These are phyloP conservation scores for Drosophila rufa DNA, from an alignment of 1,140 invertebrate genomes.

Conservation along the genomic window DNA sequence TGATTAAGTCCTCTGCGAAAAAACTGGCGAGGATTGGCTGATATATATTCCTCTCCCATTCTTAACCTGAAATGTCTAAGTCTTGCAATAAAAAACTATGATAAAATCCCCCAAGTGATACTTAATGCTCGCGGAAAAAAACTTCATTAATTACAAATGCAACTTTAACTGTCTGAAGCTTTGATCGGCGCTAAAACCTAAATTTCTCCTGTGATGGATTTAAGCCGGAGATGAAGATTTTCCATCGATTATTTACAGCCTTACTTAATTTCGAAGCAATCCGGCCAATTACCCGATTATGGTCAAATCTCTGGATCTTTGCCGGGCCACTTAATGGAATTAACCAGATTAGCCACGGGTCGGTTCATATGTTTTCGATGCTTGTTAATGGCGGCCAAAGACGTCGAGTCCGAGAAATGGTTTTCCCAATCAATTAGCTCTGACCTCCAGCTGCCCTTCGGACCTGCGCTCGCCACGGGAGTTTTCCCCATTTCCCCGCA, in stretches of 20 bases:
- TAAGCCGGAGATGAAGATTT: conserved; percentile 1
- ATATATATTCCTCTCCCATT: neutral
- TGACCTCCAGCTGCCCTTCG: conserved; percentile 64
- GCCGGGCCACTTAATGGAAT: conserved; percentile 45
- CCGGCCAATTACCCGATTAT: conserved; percentile 38
- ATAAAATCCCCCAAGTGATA: neutral
- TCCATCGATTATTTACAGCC: neutral
- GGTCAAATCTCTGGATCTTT: conserved; percentile 35
- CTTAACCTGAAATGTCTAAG: neutral
- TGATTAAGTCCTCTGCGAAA: too few species aligned
- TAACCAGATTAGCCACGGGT: conserved; percentile 43
- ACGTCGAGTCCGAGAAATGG: conserved; percentile 49
- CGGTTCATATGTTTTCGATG: conserved; percentile 38
- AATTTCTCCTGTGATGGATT: conserved; percentile 19
- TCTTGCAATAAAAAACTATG: neutral
- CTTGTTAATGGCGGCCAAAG: conserved; percentile 37
- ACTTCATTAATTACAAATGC: neutral
- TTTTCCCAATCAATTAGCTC: conserved; percentile 76
- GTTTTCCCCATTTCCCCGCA: conserved; percentile 24
- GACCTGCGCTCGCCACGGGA: conserved; percentile 40
- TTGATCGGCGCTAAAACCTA: neutral
- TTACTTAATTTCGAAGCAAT: conserved; percentile 8
- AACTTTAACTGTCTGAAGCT: conserved; percentile 1
- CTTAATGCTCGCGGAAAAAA: neutral
- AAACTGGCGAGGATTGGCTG: too few species aligned